Conservation (phyloP, 1,140 invertebrate species). For the Chrysoperla carnea region DNA sequence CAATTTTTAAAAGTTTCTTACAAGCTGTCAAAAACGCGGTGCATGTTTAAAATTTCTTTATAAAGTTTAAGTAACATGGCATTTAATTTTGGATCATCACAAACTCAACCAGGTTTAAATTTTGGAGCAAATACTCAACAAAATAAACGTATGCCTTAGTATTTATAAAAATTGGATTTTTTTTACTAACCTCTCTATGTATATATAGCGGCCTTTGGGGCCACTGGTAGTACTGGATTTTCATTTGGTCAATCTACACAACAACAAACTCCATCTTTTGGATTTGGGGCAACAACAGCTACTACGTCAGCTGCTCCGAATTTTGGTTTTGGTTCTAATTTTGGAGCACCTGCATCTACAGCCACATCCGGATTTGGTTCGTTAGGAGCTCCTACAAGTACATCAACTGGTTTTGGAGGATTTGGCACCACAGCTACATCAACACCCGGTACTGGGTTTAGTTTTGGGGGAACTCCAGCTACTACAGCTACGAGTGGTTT, state of each 20-base stretch:
- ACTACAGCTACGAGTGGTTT: conserved; percentile 13
- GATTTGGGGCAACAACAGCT: conserved; percentile 4
- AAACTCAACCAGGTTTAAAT: too few relatives aligned
- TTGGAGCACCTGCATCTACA: conserved; percentile 20
- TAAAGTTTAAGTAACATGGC: too few relatives aligned
- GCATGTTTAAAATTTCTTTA: too few relatives aligned
- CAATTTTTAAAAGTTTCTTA: too few relatives aligned
- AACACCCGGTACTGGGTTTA: conserved; percentile 10
- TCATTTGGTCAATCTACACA: conserved; percentile 18
- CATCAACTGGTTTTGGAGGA: conserved; percentile 5
- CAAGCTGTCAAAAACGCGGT: too few relatives aligned
- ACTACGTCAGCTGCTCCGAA: conserved; percentile 8
- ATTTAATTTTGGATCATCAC: too few relatives aligned
- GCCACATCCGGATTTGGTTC: conserved; percentile 24
- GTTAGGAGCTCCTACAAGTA: conserved; percentile 10
- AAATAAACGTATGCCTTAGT: neutral
- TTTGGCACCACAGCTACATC: conserved; percentile 14
- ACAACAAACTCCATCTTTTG: conserved; percentile 13
- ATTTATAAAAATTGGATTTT: neutral
- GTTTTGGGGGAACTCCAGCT: conserved; percentile 14
- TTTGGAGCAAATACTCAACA: neutral
- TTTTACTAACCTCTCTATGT: neutral
- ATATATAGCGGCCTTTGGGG: conserved; percentile 11
- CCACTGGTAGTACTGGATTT: conserved; percentile 15
- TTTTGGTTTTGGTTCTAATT: conserved; percentile 16